Conservation (phyloP, 2,797 vertebrate genomes). For the Rhabdophis nuchalis region DNA sequence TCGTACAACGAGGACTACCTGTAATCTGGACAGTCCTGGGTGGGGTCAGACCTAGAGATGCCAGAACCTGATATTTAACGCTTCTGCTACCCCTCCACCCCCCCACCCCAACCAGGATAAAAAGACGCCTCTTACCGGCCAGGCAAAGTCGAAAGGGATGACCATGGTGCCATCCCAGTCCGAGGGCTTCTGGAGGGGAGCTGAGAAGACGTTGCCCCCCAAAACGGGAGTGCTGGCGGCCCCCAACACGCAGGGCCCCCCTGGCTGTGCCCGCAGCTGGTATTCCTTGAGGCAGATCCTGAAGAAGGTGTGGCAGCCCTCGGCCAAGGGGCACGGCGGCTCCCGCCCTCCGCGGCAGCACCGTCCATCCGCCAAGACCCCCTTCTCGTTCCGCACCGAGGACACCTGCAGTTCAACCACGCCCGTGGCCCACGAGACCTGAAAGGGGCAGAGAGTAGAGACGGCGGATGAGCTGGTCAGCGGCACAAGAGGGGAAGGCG, state of each 20-base stretch:
- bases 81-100: not conserved
- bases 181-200: slow-evolving; percentile 60
- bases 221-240: slow-evolving; percentile 70
- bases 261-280: slow-evolving; percentile 72
- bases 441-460: slow-evolving; percentile 35
- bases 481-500: rapidly evolving
- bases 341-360: slow-evolving; percentile 70
- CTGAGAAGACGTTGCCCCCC: slow-evolving; percentile 73
- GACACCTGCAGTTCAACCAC: slow-evolving; percentile 79
- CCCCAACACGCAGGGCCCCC: slow-evolving; percentile 76
- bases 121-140: slow-evolving; percentile 71
- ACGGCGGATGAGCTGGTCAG: rapidly evolving
- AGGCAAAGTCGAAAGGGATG: slow-evolving; percentile 80
- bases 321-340: slow-evolving; percentile 69
- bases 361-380: slow-evolving; percentile 69
- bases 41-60: not conserved
- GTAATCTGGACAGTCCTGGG: not conserved
- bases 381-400: slow-evolving; percentile 72
- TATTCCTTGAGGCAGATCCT: slow-evolving; percentile 82
- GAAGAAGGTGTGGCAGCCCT: slow-evolving; percentile 76
- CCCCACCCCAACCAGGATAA: not conserved
- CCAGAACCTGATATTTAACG: not conserved
- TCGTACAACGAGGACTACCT: not conserved
- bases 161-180: slow-evolving; percentile 59
- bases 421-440: slow-evolving; percentile 68